Evolutionary conservation across 2,888 invertebrate genomes (phyloP), one percentile per base, ranked within the genome.

Genomic region (Drosophila kambysellisi): DNA sequence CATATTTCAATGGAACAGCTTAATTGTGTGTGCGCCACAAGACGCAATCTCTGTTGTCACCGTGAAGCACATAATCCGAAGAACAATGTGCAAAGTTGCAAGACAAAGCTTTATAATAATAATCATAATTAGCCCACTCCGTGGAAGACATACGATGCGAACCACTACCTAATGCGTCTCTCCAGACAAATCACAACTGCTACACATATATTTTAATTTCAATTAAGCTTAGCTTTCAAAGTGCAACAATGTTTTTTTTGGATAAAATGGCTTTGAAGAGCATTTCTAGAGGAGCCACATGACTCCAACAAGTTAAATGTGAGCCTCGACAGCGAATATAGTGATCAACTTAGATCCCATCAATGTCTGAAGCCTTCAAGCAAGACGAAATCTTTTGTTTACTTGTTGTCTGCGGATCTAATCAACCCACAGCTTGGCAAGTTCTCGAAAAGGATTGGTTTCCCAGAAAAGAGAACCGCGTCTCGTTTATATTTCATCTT

Each of bases 1-100:
- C 71, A 77, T 74, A 70, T 77, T 81, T 83, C 85, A 81, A 74
- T 76, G 74, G 75, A 82, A 88, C 81, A 85, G 79, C 85, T 82
- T 85, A 81, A 85, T 88, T 85, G 79, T 50, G 74, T 68, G 64
- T 57, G 43, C 57, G 1, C 43, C 58, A 65, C 59, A 59, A 61
- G 73, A 20, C 51, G 39, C 62, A 70, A 70, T 66, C 60, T 68
- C 20, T 50, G 32, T 30, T 37, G 39, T n/a, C 9, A 30, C 54
- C 51, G 32, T 30, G 37, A 33, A 20, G 37, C 48, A 62, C 67
- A 53, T 48, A 78, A 63, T 33, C 30, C 62, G 61, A 63, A 77
- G 77, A 77, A 77, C 66, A 60, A 63, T 57, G 53, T 60, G 57
- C 48, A n/a, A 60, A 63, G 51, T 32, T 64, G 37, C 9, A 30